These are phyloP conservation scores for Petrocephalus schoutedeni DNA, from an alignment of 2,797 vertebrate genomes.

Conservation along the genomic window DNA sequence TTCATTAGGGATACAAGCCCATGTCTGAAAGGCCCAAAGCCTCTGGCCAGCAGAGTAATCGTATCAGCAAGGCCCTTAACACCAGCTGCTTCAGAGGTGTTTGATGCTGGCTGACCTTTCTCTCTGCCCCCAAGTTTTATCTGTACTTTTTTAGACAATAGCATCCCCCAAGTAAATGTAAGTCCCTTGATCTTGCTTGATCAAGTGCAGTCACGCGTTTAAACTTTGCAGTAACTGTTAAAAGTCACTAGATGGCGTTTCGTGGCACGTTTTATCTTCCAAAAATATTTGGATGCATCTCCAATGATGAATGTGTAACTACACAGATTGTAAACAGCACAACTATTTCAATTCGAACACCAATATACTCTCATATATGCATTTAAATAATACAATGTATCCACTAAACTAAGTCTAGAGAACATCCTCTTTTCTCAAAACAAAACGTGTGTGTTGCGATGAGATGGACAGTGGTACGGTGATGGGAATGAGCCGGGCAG, in stretches of 20 bases:
- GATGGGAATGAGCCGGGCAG: background rate
- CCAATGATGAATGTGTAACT: background rate
- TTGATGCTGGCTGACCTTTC: background rate
- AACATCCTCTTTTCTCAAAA: background rate
- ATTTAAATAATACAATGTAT: background rate
- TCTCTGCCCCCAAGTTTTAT: background rate
- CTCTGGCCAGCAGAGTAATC: background rate
- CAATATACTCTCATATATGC: background rate
- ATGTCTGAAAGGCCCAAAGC: background rate
- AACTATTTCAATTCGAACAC: background rate
- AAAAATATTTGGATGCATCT: background rate
- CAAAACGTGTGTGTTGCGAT: background rate
- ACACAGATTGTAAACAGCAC: background rate
- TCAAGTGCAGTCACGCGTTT: background rate
- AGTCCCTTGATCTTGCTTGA: background rate
- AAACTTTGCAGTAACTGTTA: background rate
- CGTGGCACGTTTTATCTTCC: background rate
- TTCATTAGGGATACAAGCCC: background rate
- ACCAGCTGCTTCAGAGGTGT: background rate
- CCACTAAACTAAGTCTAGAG: background rate
- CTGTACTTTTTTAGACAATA: background rate
- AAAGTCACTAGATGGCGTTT: conserved; percentile 9
- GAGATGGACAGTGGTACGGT: background rate
- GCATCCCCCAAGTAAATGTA: background rate
- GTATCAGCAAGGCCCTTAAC: background rate